Conservation (phyloP, 1,140 invertebrate species). For the Trachymyrmex cornetzi region DNA sequence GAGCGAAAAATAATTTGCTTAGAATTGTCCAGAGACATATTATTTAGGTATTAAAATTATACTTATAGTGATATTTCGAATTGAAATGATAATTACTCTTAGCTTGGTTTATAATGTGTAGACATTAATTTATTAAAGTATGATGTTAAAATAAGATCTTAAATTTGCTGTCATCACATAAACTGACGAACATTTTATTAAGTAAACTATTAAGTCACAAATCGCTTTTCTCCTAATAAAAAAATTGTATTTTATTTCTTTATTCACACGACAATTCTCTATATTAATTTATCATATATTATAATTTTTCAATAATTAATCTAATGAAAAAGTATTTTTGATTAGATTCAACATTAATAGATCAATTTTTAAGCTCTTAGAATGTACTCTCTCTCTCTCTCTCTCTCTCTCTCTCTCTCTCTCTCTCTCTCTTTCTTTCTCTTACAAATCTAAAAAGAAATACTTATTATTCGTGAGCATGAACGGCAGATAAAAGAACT, state of each 20-base stretch:
- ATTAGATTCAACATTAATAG: neutral
- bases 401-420: neutral
- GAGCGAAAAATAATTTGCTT: neutral
- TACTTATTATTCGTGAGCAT: conserved; percentile 57
- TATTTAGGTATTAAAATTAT: neutral
- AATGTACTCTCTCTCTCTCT: neutral
- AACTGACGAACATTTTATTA: neutral
- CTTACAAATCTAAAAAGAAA: conserved; percentile 51
- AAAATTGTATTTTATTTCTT: neutral
- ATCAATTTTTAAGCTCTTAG: neutral
- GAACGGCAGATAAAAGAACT: conserved; percentile 26
- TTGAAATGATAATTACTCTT: neutral
- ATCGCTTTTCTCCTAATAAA: neutral
- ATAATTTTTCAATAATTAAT: neutral
- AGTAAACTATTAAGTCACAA: neutral
- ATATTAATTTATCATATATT: neutral
- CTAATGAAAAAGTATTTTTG: neutral
- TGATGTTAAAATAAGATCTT: neutral
- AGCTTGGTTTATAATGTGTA: neutral
- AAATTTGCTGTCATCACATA: neutral
- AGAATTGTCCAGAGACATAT: neutral
- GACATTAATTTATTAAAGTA: neutral
- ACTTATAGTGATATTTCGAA: neutral
- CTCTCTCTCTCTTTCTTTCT: neutral
- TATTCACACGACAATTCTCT: neutral